A percentile compares a stretch with the other conserved stretches of the same genome.
Conservation (phyloP, 2,888 invertebrate genomes). For the Polydrusus tereticollis region DNA sequence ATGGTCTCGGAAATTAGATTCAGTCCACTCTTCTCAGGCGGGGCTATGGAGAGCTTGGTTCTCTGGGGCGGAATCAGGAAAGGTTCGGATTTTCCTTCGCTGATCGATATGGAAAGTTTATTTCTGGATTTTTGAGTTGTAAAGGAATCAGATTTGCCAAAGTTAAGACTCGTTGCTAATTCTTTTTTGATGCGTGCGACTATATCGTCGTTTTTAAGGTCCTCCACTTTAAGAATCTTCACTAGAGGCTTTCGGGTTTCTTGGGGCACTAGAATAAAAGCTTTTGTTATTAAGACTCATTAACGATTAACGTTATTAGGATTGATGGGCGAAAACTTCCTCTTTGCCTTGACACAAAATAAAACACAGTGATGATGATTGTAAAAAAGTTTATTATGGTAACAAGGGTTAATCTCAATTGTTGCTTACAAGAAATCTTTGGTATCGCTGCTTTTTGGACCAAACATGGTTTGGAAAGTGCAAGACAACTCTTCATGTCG, state of each 20-base stretch:
- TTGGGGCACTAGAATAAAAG: conserved; percentile 7
- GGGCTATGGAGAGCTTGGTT: neutral
- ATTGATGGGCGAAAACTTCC: neutral
- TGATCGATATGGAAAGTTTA: neutral
- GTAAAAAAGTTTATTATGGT: too few species aligned
- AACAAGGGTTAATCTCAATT: too few species aligned
- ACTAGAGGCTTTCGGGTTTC: conserved; percentile 49
- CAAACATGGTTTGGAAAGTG: conserved; percentile 31
- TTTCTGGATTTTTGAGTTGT: conserved; percentile 16
- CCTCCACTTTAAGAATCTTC: conserved; percentile 58
- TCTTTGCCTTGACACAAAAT: neutral
- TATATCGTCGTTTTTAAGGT: conserved; percentile 56
- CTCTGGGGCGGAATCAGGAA: neutral
- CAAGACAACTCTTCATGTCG: conserved; percentile 43
- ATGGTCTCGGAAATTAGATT: conserved; percentile 20
- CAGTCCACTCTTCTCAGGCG: neutral
- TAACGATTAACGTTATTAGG: neutral
- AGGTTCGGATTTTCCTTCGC: conserved; percentile 10
- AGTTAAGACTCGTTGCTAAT: conserved; percentile 29
- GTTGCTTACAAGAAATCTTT: conserved; percentile 17
- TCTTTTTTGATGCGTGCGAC: conserved; percentile 57
- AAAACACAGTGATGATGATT: too few species aligned
- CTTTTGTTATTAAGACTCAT: neutral
- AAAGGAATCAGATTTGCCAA: conserved; percentile 20
- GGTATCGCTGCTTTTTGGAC: conserved; percentile 16